These are phyloP conservation scores for Scalopus aquaticus DNA, from an alignment of 2,113 vertebrate species.

Conservation along the genomic window DNA sequence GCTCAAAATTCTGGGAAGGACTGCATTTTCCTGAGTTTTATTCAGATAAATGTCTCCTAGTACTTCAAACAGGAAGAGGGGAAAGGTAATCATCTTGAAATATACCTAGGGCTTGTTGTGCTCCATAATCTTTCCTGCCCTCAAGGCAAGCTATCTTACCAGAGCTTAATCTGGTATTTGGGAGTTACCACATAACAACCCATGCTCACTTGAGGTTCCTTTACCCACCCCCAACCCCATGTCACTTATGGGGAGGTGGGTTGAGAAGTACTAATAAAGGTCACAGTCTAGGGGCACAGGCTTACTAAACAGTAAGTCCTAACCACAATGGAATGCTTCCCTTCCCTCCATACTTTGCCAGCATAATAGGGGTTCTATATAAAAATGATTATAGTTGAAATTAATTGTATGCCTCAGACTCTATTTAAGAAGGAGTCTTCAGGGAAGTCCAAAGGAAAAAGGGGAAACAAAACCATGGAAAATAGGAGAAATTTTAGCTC, in stretches of 20 bases:
- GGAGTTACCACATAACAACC: neutral
- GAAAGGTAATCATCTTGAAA: neutral
- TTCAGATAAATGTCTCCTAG: neutral
- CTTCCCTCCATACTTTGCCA: too few relatives aligned
- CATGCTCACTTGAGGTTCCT: neutral
- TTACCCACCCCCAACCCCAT: neutral
- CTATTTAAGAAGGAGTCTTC: neutral
- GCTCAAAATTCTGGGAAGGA: neutral
- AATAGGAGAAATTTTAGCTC: neutral
- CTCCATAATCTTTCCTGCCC: neutral
- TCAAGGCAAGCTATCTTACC: neutral
- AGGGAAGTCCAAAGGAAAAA: neutral
- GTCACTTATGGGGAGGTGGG: neutral
- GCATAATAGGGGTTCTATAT: neutral
- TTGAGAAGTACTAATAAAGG: neutral
- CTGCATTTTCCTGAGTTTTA: neutral
- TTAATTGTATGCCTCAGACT: neutral
- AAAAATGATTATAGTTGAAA: neutral
- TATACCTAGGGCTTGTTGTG: neutral
- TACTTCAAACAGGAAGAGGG: neutral
- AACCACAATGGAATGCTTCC: too few relatives aligned
- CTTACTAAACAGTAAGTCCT: neutral
- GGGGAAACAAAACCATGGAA: neutral
- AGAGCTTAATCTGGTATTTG: neutral
- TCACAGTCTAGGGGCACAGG: neutral